Percentiles rank a stretch among this genome's conserved stretches.
phyloP scores from a whole-genome alignment of 2,113 vertebrate genomes.

The Microtus richardsoni region DNA sequence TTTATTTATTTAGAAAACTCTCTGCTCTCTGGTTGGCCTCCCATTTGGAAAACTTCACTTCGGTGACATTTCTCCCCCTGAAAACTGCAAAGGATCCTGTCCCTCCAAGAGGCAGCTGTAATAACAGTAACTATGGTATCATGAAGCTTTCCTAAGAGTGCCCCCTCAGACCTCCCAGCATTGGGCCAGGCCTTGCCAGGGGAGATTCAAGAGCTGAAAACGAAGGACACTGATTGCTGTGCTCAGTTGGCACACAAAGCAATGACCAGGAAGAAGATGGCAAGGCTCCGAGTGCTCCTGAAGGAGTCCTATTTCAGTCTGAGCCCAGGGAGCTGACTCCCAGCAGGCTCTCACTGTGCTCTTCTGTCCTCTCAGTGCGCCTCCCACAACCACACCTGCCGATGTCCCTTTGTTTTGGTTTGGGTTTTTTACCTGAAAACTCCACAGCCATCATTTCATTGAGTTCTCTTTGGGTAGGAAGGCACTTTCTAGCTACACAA shows the following conservation, averaged over 20 bases:
- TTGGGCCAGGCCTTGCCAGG: constrained; percentile 7
- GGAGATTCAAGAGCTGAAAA: constrained; percentile 72
- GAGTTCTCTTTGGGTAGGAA: constrained; percentile 34
- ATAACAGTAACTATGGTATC: constrained; percentile 15
- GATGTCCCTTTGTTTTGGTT: neutral
- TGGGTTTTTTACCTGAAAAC: neutral
- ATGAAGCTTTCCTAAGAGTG: constrained; percentile 44
- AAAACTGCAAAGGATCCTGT: constrained; percentile 31
- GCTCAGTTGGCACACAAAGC: constrained; percentile 74
- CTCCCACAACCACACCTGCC: constrained; percentile 46
- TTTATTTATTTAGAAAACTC: neutral
- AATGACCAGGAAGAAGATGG: neutral
- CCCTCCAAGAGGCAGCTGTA: neutral
- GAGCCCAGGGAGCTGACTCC: constrained; percentile 50
- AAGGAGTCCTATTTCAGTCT: constrained; percentile 39
- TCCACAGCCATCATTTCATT: neutral
- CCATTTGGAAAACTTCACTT: neutral
- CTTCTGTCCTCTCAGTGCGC: neutral
- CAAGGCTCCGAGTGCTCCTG: neutral
- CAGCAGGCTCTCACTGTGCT: neutral
- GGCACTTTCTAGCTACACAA: constrained; percentile 45
- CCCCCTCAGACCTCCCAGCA: neutral
- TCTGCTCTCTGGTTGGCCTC: neutral
- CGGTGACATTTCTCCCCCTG: neutral
- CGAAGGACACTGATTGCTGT: constrained; percentile 77